phyloP scores from a whole-genome alignment of 2,888 invertebrate species.

The Scrobipalpa atriplicella region DNA sequence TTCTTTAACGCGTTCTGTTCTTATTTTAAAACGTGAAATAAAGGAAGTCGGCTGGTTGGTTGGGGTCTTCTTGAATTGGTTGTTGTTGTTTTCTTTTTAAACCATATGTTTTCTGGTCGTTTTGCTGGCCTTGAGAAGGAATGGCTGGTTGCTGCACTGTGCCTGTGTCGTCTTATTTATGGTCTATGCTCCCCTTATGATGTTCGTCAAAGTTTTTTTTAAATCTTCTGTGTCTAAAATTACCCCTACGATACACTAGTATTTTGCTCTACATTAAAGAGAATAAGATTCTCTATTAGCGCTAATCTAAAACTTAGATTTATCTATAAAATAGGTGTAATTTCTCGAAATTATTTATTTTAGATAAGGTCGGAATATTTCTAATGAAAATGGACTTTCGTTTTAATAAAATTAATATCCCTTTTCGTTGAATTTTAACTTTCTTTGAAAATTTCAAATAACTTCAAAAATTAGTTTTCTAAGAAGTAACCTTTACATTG shows the following conservation, averaged over 20 bases:
- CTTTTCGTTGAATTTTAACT: too few relatives aligned
- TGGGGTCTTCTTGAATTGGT: slow-evolving; percentile 56
- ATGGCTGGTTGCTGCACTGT: slow-evolving; percentile 71
- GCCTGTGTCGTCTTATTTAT: slow-evolving; percentile 67
- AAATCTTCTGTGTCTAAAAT: slow-evolving; percentile 1
- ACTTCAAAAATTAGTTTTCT: too few relatives aligned
- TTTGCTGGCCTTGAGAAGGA: slow-evolving; percentile 74
- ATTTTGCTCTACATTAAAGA: not conserved
- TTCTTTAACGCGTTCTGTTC: slow-evolving; percentile 46
- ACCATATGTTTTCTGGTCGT: slow-evolving; percentile 77
- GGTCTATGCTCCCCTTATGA: slow-evolving; percentile 39
- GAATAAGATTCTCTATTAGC: too few relatives aligned
- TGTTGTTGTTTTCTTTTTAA: slow-evolving; percentile 63
- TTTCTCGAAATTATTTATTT: too few relatives aligned
- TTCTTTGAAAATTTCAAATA: too few relatives aligned
- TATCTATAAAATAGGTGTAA: too few relatives aligned
- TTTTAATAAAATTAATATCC: too few relatives aligned
- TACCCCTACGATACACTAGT: not conserved
- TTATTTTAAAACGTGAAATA: slow-evolving; percentile 57
- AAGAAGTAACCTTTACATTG: too few relatives aligned
- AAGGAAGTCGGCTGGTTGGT: slow-evolving; percentile 56
- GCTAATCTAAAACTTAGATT: too few relatives aligned
- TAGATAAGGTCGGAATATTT: too few relatives aligned
- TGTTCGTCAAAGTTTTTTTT: slow-evolving; percentile 24
- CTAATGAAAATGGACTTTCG: too few relatives aligned